phyloP scores from a whole-genome alignment of 1,140 invertebrate species.

The Papilio glaucus region DNA sequence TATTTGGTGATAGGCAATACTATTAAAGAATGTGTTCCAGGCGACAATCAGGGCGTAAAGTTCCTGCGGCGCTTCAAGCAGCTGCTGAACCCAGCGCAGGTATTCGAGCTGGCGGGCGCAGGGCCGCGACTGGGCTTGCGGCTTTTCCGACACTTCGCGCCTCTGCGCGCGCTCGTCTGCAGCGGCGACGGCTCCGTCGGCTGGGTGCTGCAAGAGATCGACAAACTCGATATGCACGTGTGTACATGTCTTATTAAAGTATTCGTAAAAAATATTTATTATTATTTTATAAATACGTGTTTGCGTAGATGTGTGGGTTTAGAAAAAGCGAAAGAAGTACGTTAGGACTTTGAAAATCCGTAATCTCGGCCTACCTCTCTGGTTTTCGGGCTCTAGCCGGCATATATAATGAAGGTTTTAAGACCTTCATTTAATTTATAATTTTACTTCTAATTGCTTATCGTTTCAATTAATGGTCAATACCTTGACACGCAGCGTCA shows the following conservation, averaged over 20 bases:
- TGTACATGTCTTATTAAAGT: constrained; percentile 61
- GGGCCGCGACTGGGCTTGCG: constrained; percentile 94
- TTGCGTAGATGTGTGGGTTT: too few species aligned
- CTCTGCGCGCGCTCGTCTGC: constrained; percentile 95
- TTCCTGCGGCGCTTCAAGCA: constrained; percentile 98
- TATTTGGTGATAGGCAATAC: neutral
- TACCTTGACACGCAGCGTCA: constrained; percentile 87
- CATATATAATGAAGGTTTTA: too few species aligned
- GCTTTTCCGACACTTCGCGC: constrained; percentile 95
- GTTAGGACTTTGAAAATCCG: too few species aligned
- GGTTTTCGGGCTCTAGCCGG: too few species aligned
- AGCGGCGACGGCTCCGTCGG: constrained; percentile 97
- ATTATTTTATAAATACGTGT: constrained; percentile 9
- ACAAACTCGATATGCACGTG: constrained; percentile 96
- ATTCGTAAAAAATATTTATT: constrained; percentile 43
- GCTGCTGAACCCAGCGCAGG: constrained; percentile 97
- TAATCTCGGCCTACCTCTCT: neutral
- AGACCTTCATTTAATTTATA: too few species aligned
- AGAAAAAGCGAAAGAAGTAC: too few species aligned
- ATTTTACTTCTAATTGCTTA: neutral
- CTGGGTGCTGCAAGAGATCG: constrained; percentile 97
- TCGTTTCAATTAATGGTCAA: too few species aligned
- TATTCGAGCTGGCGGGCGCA: constrained; percentile 96
- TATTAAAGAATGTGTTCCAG: constrained; percentile 67
- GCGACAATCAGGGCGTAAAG: constrained; percentile 98